These are phyloP conservation scores for Cryptoblepharus egeriae DNA, from an alignment of 2,797 vertebrate species.

Conservation along the genomic window DNA sequence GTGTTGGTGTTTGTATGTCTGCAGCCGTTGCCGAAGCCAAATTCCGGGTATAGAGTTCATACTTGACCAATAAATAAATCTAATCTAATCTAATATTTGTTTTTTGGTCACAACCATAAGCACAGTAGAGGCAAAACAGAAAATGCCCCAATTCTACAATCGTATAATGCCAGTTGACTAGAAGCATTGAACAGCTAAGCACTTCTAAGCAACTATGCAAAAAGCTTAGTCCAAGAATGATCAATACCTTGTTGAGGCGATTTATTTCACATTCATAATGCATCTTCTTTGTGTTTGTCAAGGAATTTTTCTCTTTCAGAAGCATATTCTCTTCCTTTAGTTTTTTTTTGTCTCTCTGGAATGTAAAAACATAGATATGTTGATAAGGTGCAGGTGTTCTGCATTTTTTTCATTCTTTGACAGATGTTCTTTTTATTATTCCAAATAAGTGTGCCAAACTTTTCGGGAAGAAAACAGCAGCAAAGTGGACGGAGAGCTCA, in stretches of 20 bases:
- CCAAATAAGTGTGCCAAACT: conserved; percentile 29
- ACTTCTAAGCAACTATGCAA: background rate
- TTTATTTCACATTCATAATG: conserved; percentile 76
- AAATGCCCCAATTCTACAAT: background rate
- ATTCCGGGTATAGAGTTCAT: too few species aligned
- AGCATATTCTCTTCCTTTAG: conserved; percentile 75
- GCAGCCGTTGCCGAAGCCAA: too few species aligned
- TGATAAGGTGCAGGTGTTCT: conserved; percentile 47
- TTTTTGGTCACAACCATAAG: background rate
- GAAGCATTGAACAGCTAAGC: background rate
- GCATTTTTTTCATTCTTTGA: conserved; percentile 15
- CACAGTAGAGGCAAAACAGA: background rate
- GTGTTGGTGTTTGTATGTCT: too few species aligned
- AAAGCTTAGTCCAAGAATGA: background rate
- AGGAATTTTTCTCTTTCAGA: conserved; percentile 70
- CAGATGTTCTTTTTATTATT: conserved; percentile 47
- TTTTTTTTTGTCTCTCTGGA: conserved; percentile 64
- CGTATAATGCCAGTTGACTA: background rate
- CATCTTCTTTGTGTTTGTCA: conserved; percentile 65
- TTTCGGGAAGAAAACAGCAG: conserved; percentile 43
- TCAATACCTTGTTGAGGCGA: conserved; percentile 77
- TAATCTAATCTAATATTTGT: too few species aligned
- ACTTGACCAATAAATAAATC: too few species aligned
- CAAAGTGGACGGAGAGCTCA: conserved; percentile 34
- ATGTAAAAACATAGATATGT: conserved; percentile 48